These are phyloP conservation scores for Sebastes matsubarae DNA, from an alignment of 2,797 vertebrate species.

Conservation along the genomic window DNA sequence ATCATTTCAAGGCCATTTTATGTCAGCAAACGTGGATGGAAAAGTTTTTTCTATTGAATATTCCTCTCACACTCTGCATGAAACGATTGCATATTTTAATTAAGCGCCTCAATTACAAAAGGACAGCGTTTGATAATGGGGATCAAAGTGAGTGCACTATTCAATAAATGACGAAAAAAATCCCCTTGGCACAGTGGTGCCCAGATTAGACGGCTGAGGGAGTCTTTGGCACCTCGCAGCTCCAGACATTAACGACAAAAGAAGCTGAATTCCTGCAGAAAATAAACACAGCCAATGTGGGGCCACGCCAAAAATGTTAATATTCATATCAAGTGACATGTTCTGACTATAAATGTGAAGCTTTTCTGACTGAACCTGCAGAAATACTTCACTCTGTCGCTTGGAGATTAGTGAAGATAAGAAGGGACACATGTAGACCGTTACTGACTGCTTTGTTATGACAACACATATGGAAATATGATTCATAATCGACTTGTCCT, in stretches of 20 bases:
- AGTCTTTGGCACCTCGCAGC: conserved; percentile 41
- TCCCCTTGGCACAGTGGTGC: conserved; percentile 19
- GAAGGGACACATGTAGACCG: not conserved
- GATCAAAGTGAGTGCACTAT: conserved; percentile 25
- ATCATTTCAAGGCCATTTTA: not conserved
- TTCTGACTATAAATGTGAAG: not conserved
- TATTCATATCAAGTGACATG: conserved; percentile 11
- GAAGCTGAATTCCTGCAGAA: conserved; percentile 39
- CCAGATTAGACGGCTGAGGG: conserved; percentile 42
- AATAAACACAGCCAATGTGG: conserved; percentile 11
- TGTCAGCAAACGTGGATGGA: not conserved
- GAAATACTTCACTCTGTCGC: not conserved
- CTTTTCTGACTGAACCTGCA: not conserved
- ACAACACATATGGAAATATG: conserved; percentile 44
- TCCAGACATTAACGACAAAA: conserved; percentile 22
- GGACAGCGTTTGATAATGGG: conserved; percentile 14
- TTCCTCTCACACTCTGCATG: not conserved
- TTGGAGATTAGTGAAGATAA: conserved; percentile 9
- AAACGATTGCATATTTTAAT: conserved; percentile 14
- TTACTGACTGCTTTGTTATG: conserved; percentile 17
- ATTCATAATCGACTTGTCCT: conserved; percentile 42
- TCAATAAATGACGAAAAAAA: conserved; percentile 33
- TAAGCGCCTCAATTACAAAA: conserved; percentile 23
- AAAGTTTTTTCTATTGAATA: not conserved
- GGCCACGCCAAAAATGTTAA: conserved; percentile 25